A percentile compares a stretch with the other conserved stretches of the same genome.
These are phyloP conservation scores for Drosophila pallidifrons DNA, from an alignment of 1,140 invertebrate species.

Conservation along the genomic window DNA sequence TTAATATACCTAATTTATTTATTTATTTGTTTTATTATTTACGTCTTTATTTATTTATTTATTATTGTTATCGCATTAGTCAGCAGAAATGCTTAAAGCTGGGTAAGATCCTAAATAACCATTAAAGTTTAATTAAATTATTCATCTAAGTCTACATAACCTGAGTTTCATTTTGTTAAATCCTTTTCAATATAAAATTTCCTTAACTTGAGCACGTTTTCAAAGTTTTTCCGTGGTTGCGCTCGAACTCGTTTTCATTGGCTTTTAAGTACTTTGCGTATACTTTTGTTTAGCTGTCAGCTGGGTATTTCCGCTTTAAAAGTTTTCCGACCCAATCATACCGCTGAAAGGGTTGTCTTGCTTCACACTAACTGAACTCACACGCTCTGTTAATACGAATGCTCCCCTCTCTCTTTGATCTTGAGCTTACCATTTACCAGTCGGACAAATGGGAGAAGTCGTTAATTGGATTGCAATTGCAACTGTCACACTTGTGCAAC, in stretches of 20 bases:
- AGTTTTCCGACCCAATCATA: background rate
- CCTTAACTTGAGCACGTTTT: background rate
- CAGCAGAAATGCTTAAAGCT: conserved; percentile 43
- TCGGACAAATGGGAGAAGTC: conserved; percentile 3
- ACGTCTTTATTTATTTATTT: conserved; percentile 49
- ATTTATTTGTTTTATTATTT: conserved; percentile 34
- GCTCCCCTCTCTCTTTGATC: background rate
- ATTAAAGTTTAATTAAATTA: conserved; percentile 60
- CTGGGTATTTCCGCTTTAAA: background rate
- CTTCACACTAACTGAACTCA: conserved; percentile 2
- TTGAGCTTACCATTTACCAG: conserved; percentile 17
- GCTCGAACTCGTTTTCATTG: background rate
- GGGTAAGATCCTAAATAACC: conserved; percentile 55
- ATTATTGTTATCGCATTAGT: conserved; percentile 67
- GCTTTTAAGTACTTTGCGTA: background rate
- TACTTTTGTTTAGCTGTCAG: conserved; percentile 1
- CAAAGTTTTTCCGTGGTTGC: background rate
- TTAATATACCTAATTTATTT: conserved; percentile 52
- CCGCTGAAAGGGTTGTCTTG: conserved; percentile 21
- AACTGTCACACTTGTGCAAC: conserved; percentile 32
- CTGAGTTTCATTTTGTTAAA: background rate
- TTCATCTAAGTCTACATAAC: conserved; percentile 7
- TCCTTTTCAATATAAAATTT: background rate
- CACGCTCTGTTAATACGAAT: conserved; percentile 12
- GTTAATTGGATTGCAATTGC: conserved; percentile 45